Percentiles rank a stretch among this genome's conserved stretches.
Conservation (phyloP, 2,888 invertebrate species). For the Drosophila koepferae region DNA sequence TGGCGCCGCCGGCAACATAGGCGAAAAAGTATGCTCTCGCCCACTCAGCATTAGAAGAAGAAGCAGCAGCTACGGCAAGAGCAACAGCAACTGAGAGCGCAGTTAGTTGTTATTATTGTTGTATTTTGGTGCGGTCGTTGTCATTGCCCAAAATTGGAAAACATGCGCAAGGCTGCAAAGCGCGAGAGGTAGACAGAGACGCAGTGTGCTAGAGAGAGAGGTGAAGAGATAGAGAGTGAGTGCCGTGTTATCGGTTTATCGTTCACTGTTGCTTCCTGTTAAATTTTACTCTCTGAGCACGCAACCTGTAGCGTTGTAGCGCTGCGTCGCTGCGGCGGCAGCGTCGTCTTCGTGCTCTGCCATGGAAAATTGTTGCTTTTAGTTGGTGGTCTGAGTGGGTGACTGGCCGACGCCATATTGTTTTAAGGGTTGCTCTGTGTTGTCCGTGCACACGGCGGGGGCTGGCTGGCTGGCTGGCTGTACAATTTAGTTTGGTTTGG, state of each 20-base stretch:
- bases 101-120: slow-evolving; percentile 40
- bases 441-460: slow-evolving; percentile 28
- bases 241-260: slow-evolving; percentile 63
- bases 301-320: slow-evolving; percentile 75
- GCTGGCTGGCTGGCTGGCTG: slow-evolving; percentile 41
- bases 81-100: slow-evolving; percentile 11
- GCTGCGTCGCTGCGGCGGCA: slow-evolving; percentile 18
- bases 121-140: slow-evolving; percentile 45
- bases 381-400: slow-evolving; percentile 55
- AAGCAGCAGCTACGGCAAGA: not conserved
- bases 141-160: slow-evolving; percentile 63
- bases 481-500: slow-evolving; percentile 37
- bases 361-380: slow-evolving; percentile 66
- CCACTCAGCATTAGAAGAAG: slow-evolving; percentile 32
- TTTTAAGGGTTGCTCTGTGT: slow-evolving; percentile 66
- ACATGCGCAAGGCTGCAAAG: slow-evolving; percentile 58
- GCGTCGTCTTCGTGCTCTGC: slow-evolving; percentile 6
- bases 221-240: not conserved
- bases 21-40: slow-evolving; percentile 29
- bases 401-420: slow-evolving; percentile 75
- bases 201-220: not conserved
- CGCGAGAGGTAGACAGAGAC: not conserved
- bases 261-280: slow-evolving; percentile 49
- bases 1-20: slow-evolving; percentile 29
- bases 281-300: slow-evolving; percentile 46